Evolutionary conservation across 2,888 invertebrate genomes (phyloP), one percentile per base, ranked within the genome.

Genomic region (Apomyelois bistriatella): DNA sequence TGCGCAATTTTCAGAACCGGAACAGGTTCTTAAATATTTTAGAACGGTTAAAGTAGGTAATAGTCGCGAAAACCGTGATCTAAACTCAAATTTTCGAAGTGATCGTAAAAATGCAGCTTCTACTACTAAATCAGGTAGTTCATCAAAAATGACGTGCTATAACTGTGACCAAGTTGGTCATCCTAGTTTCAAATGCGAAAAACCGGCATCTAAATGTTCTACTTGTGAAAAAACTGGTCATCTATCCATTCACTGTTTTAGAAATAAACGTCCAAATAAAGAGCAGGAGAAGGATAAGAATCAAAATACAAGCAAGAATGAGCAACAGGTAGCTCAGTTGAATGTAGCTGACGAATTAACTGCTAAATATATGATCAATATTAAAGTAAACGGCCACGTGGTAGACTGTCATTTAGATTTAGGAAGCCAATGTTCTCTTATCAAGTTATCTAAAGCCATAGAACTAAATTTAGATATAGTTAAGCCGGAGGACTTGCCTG

Each of bases 391-490:
- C 36, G 30, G 43, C 22, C n/a, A 10, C 10, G 12, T n/a, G 8
- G 6, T 30, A 28, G 12, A 13, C 3, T 58, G 63, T 42, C 60
- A 65, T 35, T n/a, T 66, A 2, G 65, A 69, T 38, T 43, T 69
- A 17, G 69, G 66, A 0, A 69, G 67, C 35, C 62, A 66, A 22
- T 65, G 64, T 36, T 53, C 65, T 0, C 42, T 69, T 0, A 64
- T 69, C 1, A 59, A 46, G 13, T 10, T 13, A 5, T 57, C 53
- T 12, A 40, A 52, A 6, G 60, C 58, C 0, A 58, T 48, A 35
- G 10, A 32, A 12, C 37, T 63, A 9, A 15, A 16, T 7, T 28
- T 58, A n/a, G 9, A 50, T 10, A 41, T 53, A 12, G 12, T 0
- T 15, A 42, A 10, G 9, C 35, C 47, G 7, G 16, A 30, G 1